These are phyloP conservation scores for Danionella cerebrum DNA, from an alignment of 2,113 vertebrate genomes.

Conservation along the genomic window DNA sequence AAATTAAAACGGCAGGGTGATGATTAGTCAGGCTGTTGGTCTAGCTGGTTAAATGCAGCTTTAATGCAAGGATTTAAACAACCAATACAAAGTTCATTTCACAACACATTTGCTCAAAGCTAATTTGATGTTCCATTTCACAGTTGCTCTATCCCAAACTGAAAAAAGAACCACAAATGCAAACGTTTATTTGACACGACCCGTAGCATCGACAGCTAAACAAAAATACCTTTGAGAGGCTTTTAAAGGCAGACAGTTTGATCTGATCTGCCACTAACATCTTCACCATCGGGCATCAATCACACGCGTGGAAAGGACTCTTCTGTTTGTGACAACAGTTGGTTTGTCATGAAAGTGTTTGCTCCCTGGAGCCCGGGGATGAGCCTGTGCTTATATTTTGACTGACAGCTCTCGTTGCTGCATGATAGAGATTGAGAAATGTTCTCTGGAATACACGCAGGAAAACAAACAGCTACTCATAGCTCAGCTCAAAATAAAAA, in stretches of 20 bases:
- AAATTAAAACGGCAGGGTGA: constrained; percentile 10
- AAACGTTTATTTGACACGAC: background rate
- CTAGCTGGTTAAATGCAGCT: background rate
- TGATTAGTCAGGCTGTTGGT: background rate
- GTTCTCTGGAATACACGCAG: background rate
- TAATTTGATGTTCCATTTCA: background rate
- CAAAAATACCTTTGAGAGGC: background rate
- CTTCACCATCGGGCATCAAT: constrained; percentile 25
- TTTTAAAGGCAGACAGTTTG: background rate
- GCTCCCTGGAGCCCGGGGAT: constrained; percentile 6
- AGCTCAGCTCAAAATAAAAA: too few relatives aligned
- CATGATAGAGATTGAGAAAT: constrained; percentile 6
- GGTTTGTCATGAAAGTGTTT: too few relatives aligned
- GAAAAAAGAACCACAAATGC: background rate
- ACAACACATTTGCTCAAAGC: background rate
- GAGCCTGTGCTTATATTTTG: constrained; percentile 13
- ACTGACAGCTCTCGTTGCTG: constrained; percentile 9
- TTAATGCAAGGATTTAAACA: constrained; percentile 9
- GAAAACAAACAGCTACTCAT: too few relatives aligned
- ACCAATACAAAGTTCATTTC: background rate
- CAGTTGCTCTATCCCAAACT: background rate
- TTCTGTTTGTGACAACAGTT: constrained; percentile 21
- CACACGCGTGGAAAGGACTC: constrained; percentile 24
- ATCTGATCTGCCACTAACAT: constrained; percentile 28
- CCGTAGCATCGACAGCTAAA: background rate